Conservation (phyloP, 2,113 vertebrate genomes). For the Ancistrus triradiatus region DNA sequence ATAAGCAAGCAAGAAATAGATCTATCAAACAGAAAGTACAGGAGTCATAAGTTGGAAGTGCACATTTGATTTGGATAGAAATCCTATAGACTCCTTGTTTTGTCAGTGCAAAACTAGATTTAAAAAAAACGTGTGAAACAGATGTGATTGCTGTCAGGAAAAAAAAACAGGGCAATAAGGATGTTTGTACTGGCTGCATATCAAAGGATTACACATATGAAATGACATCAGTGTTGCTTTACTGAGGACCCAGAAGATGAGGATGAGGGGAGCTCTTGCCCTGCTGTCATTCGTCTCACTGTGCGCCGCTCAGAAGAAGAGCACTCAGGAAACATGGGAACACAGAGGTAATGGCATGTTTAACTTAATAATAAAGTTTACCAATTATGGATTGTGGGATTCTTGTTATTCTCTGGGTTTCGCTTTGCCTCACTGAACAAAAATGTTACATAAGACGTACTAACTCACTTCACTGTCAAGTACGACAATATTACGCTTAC, state of each 20-base stretch:
- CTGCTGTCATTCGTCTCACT: constrained; percentile 58
- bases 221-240: constrained; percentile 28
- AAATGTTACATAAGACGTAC: too few species aligned
- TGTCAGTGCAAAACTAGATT: neutral
- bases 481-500: too few species aligned
- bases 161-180: constrained; percentile 1
- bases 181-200: neutral
- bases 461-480: too few species aligned
- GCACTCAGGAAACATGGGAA: constrained; percentile 56
- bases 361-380: neutral
- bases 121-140: constrained; percentile 26
- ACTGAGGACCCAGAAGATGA: constrained; percentile 44
- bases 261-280: constrained; percentile 47
- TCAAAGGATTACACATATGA: constrained; percentile 17
- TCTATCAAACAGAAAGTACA: too few species aligned
- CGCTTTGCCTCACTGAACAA: neutral
- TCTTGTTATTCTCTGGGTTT: neutral
- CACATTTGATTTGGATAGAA: neutral
- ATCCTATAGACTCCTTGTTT: neutral
- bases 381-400: neutral
- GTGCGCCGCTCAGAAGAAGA: constrained; percentile 54
- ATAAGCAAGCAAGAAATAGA: too few species aligned
- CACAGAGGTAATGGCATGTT: constrained; percentile 19
- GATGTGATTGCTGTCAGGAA: constrained; percentile 6
- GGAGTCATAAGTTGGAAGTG: too few species aligned